These are phyloP conservation scores for Chromobotia macracanthus DNA, from an alignment of 2,797 vertebrate species.

Conservation along the genomic window DNA sequence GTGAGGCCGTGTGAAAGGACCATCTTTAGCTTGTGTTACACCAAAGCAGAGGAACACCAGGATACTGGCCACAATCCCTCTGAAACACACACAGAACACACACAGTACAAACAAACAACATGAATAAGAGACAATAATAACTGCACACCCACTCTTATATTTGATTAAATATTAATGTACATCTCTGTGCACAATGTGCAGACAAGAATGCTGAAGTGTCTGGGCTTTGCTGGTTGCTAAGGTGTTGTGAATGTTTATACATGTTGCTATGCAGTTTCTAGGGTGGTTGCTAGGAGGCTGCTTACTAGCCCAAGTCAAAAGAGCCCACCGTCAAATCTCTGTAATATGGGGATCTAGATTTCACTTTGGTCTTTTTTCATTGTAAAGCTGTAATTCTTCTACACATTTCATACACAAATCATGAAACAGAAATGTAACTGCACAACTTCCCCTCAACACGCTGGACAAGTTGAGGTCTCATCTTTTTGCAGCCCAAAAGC, in stretches of 20 bases:
- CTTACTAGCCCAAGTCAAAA: too few relatives aligned
- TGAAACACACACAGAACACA: conserved; percentile 68
- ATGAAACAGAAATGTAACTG: background rate
- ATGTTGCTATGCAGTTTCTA: too few relatives aligned
- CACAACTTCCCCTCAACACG: too few relatives aligned
- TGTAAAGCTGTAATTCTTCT: too few relatives aligned
- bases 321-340: too few relatives aligned
- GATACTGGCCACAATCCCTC: conserved; percentile 97
- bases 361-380: too few relatives aligned
- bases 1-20: conserved; percentile 96
- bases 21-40: conserved; percentile 98
- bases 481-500: background rate
- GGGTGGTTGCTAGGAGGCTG: too few relatives aligned
- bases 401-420: background rate
- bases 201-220: background rate
- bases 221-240: too few relatives aligned
- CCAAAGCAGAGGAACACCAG: conserved; percentile 98
- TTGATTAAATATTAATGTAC: background rate
- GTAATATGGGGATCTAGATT: too few relatives aligned
- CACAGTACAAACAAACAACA: conserved; percentile 5
- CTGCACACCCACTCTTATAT: background rate
- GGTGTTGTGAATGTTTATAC: too few relatives aligned
- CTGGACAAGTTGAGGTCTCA: too few relatives aligned
- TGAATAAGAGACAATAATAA: background rate
- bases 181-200: too few relatives aligned